These are phyloP conservation scores for Seriola quinqueradiata DNA, from an alignment of 2,113 vertebrate genomes.

Conservation along the genomic window DNA sequence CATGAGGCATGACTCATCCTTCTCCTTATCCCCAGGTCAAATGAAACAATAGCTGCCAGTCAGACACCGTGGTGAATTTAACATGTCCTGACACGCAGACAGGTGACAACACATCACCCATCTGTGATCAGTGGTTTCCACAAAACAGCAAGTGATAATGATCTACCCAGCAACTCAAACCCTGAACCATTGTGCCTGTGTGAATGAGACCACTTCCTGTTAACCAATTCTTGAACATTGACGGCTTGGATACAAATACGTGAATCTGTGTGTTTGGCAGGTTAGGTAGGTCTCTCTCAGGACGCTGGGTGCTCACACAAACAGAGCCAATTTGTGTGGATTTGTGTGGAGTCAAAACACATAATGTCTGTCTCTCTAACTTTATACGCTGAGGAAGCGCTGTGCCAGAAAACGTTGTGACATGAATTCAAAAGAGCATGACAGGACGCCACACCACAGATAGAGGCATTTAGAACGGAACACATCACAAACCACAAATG, in stretches of 20 bases:
- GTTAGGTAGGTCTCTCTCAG: too few species aligned
- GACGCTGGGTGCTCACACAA: too few species aligned
- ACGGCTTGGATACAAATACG: neutral
- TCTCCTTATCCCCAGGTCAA: neutral
- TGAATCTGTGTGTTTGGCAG: neutral
- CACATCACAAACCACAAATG: neutral
- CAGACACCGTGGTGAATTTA: neutral
- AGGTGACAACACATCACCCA: neutral
- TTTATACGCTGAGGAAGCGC: neutral
- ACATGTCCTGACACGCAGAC: slow-evolving; percentile 20
- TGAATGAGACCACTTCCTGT: neutral
- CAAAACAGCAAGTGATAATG: neutral
- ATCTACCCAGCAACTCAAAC: neutral
- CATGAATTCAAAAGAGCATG: neutral
- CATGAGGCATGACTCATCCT: neutral
- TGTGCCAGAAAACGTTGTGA: neutral
- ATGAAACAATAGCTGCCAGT: neutral
- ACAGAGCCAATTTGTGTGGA: too few species aligned
- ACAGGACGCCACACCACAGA: neutral
- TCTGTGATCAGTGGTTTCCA: neutral
- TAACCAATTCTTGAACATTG: neutral
- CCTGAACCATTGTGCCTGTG: too few species aligned
- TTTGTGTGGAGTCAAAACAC: too few species aligned
- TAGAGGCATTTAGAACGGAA: neutral
- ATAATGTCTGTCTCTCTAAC: neutral